Evolutionary conservation across 1,140 invertebrate genomes (phyloP).

Genomic region (Ridgeia piscesae): DNA sequence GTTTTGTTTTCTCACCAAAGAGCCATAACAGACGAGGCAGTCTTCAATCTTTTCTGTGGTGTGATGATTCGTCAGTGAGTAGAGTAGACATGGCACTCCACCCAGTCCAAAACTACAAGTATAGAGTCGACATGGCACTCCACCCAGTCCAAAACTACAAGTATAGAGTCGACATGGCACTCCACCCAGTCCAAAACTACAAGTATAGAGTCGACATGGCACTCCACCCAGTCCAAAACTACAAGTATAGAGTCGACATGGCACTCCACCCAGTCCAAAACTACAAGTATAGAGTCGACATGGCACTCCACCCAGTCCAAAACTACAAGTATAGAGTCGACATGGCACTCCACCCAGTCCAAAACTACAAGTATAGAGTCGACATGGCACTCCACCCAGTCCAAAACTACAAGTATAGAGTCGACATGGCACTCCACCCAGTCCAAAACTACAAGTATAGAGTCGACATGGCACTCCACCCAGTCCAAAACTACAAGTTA

Average conservation of each 20-base stretch:
- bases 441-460: no score
- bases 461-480: no score
- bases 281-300: not conserved
- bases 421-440: no score
- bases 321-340: no score
- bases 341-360: no score
- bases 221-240: not conserved
- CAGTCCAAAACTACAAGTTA: no score
- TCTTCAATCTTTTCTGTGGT: slow-evolving; percentile 19
- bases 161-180: not conserved
- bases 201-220: not conserved
- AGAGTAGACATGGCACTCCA: not conserved
- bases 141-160: not conserved
- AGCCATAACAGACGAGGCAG: slow-evolving; percentile 4
- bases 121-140: not conserved
- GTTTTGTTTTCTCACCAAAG: not conserved
- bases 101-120: not conserved
- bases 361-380: no score
- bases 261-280: not conserved
- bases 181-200: not conserved
- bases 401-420: no score
- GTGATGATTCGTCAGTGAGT: not conserved
- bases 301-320: not conserved
- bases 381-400: no score
- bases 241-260: not conserved